A percentile compares a stretch with the other conserved stretches of the same genome.
These are phyloP conservation scores for Thaumetopoea pityocampa DNA, from an alignment of 1,140 invertebrate species.

Conservation along the genomic window DNA sequence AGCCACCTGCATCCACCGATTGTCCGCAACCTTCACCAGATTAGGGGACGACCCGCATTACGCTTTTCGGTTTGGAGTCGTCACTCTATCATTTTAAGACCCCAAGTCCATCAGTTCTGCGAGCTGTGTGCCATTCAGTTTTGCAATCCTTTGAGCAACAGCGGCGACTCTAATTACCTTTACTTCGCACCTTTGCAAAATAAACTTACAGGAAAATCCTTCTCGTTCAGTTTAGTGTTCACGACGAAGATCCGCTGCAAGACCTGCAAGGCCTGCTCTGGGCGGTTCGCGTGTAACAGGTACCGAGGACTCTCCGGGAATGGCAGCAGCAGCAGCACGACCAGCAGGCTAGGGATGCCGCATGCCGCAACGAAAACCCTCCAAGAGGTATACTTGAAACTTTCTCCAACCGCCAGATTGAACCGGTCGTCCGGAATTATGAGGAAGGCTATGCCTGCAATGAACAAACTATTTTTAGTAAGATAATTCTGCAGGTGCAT, in stretches of 20 bases:
- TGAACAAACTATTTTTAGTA: not conserved
- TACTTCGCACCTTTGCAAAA: not conserved
- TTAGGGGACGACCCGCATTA: too few species aligned
- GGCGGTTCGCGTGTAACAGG: slow-evolving; percentile 69
- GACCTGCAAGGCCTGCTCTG: slow-evolving; percentile 71
- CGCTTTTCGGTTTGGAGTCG: too few species aligned
- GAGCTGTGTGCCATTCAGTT: too few species aligned
- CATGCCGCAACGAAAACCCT: slow-evolving; percentile 83
- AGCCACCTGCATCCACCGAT: too few species aligned
- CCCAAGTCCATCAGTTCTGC: too few species aligned
- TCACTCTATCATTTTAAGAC: too few species aligned
- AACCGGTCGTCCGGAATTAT: slow-evolving; percentile 68
- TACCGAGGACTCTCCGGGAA: slow-evolving; percentile 86
- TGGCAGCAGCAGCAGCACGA: slow-evolving; percentile 79
- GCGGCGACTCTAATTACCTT: too few species aligned
- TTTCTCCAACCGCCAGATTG: slow-evolving; percentile 38
- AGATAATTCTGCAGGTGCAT: too few species aligned
- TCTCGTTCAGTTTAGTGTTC: slow-evolving; percentile 70
- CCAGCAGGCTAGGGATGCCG: slow-evolving; percentile 81
- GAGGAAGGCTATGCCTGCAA: slow-evolving; percentile 74
- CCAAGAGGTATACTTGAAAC: slow-evolving; percentile 80
- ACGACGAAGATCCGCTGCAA: slow-evolving; percentile 74
- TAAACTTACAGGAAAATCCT: slow-evolving; percentile 74
- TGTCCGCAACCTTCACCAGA: too few species aligned
- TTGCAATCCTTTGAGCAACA: too few species aligned